phyloP scores from a whole-genome alignment of 2,113 vertebrate genomes.

The Crotalus viridis region DNA sequence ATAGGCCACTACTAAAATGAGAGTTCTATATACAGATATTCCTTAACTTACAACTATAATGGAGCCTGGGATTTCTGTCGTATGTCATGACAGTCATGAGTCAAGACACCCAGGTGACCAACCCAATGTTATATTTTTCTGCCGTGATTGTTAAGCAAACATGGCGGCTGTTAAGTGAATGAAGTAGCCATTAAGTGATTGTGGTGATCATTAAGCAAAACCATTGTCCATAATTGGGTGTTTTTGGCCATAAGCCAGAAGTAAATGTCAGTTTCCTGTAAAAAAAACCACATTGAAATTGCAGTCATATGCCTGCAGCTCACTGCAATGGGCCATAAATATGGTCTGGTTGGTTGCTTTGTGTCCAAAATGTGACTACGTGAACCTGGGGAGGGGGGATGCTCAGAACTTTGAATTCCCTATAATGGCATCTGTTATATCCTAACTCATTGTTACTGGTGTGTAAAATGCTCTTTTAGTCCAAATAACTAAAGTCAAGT shows the following conservation, averaged over 20 bases:
- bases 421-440: neutral
- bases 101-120: neutral
- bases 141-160: neutral
- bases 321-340: neutral
- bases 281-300: neutral
- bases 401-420: neutral
- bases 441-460: neutral
- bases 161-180: neutral
- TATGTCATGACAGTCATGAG: neutral
- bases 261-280: neutral
- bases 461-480: neutral
- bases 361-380: neutral
- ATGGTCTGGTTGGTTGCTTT: too few relatives aligned
- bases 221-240: neutral
- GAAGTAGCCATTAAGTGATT: neutral
- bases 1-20: neutral
- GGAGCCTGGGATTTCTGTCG: neutral
- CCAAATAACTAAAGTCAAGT: neutral
- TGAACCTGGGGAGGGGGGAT: neutral
- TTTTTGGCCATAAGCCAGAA: neutral
- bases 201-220: neutral
- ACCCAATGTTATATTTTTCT: neutral
- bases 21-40: neutral
- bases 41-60: neutral
- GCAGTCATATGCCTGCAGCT: neutral